phyloP scores from a whole-genome alignment of 1,140 invertebrate species.

The Leguminivora glycinivorella region DNA sequence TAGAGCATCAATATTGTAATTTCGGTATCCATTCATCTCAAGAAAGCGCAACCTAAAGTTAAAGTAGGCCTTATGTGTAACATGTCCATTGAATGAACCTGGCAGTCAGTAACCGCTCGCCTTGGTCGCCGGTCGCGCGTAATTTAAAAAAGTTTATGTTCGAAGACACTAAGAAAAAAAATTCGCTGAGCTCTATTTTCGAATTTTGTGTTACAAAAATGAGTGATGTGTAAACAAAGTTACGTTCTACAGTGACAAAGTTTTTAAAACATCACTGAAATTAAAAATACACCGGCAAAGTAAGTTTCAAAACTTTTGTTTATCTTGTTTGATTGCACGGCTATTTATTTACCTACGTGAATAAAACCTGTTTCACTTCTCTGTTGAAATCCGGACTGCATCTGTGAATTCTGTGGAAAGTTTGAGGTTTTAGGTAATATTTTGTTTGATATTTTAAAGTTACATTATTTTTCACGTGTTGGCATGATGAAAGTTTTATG shows the following conservation, averaged over 20 bases:
- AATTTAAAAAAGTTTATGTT: neutral
- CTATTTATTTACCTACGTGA: neutral
- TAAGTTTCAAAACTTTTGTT: constrained; percentile 1
- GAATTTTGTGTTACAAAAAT: neutral
- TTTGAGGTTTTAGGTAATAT: too few species aligned
- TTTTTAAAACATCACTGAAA: neutral
- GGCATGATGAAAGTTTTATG: too few species aligned
- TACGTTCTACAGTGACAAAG: neutral
- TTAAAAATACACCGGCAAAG: neutral
- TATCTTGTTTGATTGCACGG: neutral
- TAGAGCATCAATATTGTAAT: neutral
- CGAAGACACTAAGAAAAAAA: neutral
- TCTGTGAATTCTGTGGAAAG: neutral
- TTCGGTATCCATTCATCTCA: too few species aligned
- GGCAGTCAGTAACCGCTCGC: constrained; percentile 3
- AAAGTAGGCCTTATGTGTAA: neutral
- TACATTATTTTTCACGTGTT: too few species aligned
- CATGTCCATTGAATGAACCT: neutral
- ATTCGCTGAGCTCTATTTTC: neutral
- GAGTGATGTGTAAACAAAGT: neutral
- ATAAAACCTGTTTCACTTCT: neutral
- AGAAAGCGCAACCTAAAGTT: too few species aligned
- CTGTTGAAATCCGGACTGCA: neutral
- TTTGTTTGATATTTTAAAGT: too few species aligned
- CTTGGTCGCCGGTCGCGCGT: constrained; percentile 1